Evolutionary conservation across 2,888 invertebrate species (phyloP), one percentile per base, ranked within the genome.

Genomic region (Horisme vitalbata): DNA sequence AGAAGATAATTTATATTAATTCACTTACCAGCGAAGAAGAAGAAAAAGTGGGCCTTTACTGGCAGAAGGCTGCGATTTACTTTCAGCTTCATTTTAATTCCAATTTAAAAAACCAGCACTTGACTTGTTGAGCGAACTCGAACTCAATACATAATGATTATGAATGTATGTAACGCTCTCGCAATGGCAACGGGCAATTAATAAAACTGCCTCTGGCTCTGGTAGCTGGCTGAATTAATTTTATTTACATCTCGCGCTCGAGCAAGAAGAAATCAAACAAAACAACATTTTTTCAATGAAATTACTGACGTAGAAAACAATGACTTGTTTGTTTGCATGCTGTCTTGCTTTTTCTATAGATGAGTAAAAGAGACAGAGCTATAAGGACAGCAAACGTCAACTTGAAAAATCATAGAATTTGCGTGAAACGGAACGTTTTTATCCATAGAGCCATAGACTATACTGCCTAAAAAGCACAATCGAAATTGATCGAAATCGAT

Each of bases 21-120:
- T 5, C 2, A 87, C 92, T 93, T 85, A 96, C 96, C 95, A 58
- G 94, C 95, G 91, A 96, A 95, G 64, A 96, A 95, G 73, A 96
- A 95, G 83, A 97, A 96, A 72, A 93, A 97, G 73, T 96, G 96
- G 0, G 93, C 93, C 90, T 97, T 97, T 35, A 97, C 91, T 7
- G 96, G 96, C 78, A 97, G 65, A 36, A 96, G 89, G 28, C 88
- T 89, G 59, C 70, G 90, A 75, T 96, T 93, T 38, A 97, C 90
- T 75, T 92, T 92, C 61, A 92, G 67, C 82, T 91, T 91, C 85
- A 80, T 89, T 64, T 62, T 61, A 63, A n/a, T n/a, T n/a, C 33
- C 12, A 12, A 12, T 39, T 15, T 27, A 20, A 34, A 24, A 7
- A 13, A 4, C 12, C n/a, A n/a, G n/a, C 21, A 4, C 3, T 26